Conservation (phyloP, 2,113 vertebrate genomes). For the Mormoops blainvillei region DNA sequence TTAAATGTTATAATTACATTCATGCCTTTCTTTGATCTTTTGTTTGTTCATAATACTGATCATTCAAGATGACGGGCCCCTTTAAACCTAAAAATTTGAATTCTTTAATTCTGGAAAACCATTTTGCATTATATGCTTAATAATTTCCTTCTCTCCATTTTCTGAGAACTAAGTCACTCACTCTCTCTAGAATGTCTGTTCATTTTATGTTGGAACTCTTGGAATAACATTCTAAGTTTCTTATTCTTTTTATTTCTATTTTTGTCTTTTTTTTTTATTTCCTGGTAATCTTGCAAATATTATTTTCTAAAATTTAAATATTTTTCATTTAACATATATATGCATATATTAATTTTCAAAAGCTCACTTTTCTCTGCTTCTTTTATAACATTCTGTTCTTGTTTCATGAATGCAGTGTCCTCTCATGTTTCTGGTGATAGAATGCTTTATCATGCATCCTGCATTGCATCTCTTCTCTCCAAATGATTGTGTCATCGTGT, state of each 20-base stretch:
- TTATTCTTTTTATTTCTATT: background rate
- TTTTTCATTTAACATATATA: background rate
- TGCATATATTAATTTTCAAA: background rate
- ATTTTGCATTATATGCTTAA: background rate
- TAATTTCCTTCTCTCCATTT: background rate
- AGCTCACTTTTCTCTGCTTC: background rate
- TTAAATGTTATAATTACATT: background rate
- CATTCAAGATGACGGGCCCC: background rate
- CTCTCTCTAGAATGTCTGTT: background rate
- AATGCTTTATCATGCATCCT: background rate
- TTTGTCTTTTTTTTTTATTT: background rate
- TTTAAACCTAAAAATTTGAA: background rate
- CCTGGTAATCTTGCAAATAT: background rate
- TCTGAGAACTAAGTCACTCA: background rate
- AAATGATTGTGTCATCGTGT: background rate
- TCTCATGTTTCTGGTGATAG: background rate
- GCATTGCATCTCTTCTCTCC: background rate
- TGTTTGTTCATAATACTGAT: background rate
- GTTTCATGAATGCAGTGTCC: background rate
- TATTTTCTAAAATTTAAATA: background rate
- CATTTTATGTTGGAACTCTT: background rate
- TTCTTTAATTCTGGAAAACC: background rate
- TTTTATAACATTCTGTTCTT: background rate
- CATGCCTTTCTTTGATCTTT: background rate
- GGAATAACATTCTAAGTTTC: background rate